These are phyloP conservation scores for Corvus cornix DNA, from an alignment of 2,113 vertebrate genomes.

Conservation along the genomic window DNA sequence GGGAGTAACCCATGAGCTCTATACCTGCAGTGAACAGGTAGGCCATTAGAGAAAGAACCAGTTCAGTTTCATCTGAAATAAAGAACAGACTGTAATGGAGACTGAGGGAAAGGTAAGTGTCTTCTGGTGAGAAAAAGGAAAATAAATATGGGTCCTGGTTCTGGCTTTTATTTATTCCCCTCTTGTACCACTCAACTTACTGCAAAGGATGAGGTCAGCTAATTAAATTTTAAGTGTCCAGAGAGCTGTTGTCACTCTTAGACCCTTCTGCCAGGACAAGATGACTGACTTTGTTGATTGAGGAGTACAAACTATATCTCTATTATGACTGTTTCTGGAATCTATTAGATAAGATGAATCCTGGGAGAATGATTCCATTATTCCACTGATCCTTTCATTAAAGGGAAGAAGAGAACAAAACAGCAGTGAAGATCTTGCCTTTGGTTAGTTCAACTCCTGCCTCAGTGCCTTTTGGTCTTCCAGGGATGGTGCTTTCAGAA, in stretches of 20 bases:
- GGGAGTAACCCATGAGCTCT: conserved; percentile 83
- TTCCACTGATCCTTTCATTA: background rate
- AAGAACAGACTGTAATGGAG: background rate
- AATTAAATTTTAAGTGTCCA: background rate
- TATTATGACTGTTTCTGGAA: background rate
- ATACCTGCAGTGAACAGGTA: conserved; percentile 77
- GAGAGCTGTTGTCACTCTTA: background rate
- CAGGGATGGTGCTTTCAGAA: background rate
- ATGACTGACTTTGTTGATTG: background rate
- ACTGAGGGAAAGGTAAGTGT: background rate
- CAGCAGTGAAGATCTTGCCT: background rate
- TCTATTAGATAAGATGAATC: background rate
- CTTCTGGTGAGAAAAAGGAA: background rate
- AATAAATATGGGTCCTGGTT: background rate
- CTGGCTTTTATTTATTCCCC: background rate
- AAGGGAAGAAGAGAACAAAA: background rate
- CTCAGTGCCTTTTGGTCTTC: background rate
- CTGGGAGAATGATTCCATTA: background rate
- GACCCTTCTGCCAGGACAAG: background rate
- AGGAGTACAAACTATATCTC: background rate
- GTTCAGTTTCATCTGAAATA: conserved; percentile 27
- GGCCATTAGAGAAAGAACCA: conserved; percentile 58
- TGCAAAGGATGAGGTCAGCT: background rate
- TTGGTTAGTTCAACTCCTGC: background rate
- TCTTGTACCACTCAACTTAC: background rate